A percentile compares a stretch with the other conserved stretches of the same genome.
Evolutionary conservation across 2,888 invertebrate genomes (phyloP).

Genomic region (Abrostola tripartita): DNA sequence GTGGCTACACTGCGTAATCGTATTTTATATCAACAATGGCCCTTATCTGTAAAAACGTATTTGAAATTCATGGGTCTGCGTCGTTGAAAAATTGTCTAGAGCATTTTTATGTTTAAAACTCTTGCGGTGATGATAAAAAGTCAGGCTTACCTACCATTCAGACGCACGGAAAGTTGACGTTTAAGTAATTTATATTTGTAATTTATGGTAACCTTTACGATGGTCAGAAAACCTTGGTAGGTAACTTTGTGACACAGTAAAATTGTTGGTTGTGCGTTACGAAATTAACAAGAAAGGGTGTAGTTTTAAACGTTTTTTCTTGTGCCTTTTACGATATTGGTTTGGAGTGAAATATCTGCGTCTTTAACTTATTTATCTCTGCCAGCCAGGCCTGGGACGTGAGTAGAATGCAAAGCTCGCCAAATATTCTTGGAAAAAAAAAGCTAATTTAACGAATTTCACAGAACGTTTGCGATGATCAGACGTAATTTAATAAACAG

Average conservation of each 20-base stretch:
- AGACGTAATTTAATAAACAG: slow-evolving; percentile 57
- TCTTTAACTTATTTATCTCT: slow-evolving; percentile 81
- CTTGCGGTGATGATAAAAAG: slow-evolving; percentile 74
- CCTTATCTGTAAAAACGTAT: slow-evolving; percentile 84
- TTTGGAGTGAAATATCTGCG: slow-evolving; percentile 79
- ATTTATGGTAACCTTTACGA: slow-evolving; percentile 59
- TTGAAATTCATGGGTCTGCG: slow-evolving; percentile 83
- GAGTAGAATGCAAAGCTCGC: slow-evolving; percentile 72
- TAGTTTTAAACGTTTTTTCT: slow-evolving; percentile 69
- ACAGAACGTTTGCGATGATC: slow-evolving; percentile 59
- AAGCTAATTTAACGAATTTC: slow-evolving; percentile 70
- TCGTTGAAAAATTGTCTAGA: slow-evolving; percentile 81
- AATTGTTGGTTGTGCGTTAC: slow-evolving; percentile 42
- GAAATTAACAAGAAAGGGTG: slow-evolving; percentile 47
- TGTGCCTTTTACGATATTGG: slow-evolving; percentile 79
- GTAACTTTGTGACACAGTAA: slow-evolving; percentile 20
- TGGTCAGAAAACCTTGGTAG: slow-evolving; percentile 35
- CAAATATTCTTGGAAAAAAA: slow-evolving; percentile 71
- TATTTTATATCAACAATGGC: slow-evolving; percentile 85
- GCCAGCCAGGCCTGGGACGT: slow-evolving; percentile 73
- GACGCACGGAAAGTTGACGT: slow-evolving; percentile 67
- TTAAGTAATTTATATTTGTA: slow-evolving; percentile 62
- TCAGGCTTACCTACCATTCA: slow-evolving; percentile 64
- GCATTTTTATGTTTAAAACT: slow-evolving; percentile 79
- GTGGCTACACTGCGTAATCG: slow-evolving; percentile 83